phyloP scores from a whole-genome alignment of 1,140 invertebrate species.

The Calycopis cecrops region DNA sequence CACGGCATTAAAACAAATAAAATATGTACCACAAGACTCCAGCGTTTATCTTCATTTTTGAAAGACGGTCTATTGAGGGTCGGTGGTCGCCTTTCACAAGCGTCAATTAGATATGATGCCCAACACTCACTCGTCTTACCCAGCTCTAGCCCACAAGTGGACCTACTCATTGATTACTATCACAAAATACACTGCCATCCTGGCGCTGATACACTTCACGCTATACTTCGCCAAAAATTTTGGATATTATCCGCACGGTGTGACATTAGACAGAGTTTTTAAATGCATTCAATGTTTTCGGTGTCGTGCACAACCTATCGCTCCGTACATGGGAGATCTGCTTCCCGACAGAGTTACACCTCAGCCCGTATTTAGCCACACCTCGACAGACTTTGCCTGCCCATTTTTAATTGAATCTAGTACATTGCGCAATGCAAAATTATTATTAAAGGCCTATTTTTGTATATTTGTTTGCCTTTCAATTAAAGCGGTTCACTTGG shows the following conservation, averaged over 20 bases:
- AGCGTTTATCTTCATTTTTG: not conserved
- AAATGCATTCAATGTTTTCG: conserved; percentile 2
- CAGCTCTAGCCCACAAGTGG: conserved; percentile 1
- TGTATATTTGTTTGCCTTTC: conserved; percentile 63
- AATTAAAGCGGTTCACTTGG: conserved; percentile 62
- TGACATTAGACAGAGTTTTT: conserved; percentile 4
- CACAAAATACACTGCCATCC: conserved; percentile 9
- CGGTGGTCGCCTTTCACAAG: not conserved
- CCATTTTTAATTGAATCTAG: conserved; percentile 48
- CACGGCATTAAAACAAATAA: not conserved
- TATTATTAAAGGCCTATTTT: conserved; percentile 50
- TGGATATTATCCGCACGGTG: conserved; percentile 18
- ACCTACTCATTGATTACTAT: conserved; percentile 5
- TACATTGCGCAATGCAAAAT: conserved; percentile 23
- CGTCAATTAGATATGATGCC: conserved; percentile 1
- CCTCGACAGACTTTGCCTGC: conserved; percentile 26
- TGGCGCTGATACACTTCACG: conserved; percentile 6
- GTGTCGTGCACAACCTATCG: not conserved
- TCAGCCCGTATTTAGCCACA: not conserved
- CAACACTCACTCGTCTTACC: conserved; percentile 5
- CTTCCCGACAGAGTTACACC: conserved; percentile 2
- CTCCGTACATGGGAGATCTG: not conserved
- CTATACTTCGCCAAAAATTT: conserved; percentile 15
- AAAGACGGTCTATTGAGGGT: not conserved
- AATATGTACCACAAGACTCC: not conserved